Conservation (phyloP, 2,113 vertebrate species). For the Toxostoma redivivum region DNA sequence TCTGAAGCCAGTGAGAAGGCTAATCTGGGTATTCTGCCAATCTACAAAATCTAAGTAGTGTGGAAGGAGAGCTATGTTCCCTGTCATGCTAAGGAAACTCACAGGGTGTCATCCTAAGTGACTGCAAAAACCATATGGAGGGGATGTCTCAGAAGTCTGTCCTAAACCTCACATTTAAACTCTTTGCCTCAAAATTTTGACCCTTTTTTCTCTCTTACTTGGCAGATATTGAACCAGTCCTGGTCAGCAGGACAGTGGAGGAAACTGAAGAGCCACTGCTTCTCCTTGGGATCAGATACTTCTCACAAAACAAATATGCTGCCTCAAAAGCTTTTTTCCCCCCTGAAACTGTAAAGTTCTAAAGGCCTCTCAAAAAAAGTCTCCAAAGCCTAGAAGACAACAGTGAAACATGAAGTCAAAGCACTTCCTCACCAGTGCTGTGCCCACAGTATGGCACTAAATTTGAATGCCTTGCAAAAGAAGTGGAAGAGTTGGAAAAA, state of each 20-base stretch:
- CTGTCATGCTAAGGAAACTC: neutral
- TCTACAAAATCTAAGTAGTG: neutral
- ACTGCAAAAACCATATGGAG: neutral
- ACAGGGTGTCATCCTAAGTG: neutral
- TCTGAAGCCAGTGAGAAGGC: neutral
- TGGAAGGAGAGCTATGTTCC: neutral
- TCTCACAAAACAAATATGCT: neutral
- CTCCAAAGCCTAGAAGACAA: neutral
- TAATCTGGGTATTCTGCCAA: neutral
- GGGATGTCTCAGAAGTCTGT: neutral
- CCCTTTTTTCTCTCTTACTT: fast-evolving
- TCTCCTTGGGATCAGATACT: neutral
- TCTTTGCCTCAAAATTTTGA: neutral
- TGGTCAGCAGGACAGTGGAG: neutral
- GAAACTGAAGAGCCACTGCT: neutral
- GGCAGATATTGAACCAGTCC: neutral
- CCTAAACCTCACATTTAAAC: neutral
- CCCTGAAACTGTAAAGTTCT: neutral
- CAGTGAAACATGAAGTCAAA: neutral
- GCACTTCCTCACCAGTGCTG: neutral
- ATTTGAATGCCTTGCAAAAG: neutral
- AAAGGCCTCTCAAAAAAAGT: neutral
- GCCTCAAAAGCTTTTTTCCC: neutral
- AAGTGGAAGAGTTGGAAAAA: neutral
- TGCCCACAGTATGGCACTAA: neutral